Conservation (phyloP, 2,113 vertebrate genomes). For the Siphamia tubifer region DNA sequence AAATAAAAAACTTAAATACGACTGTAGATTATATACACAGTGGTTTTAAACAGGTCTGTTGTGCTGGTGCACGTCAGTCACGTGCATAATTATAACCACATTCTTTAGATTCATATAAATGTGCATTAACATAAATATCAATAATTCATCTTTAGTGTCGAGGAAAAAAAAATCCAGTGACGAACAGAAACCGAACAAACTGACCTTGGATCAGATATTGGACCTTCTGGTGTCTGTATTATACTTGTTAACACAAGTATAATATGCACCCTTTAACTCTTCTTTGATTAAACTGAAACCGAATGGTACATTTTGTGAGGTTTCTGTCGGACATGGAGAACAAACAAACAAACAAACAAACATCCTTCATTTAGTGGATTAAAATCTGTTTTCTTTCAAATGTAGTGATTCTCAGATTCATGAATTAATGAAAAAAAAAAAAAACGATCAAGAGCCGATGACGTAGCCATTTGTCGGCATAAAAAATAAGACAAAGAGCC, state of each 20-base stretch:
- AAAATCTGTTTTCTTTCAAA: background rate
- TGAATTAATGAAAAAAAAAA: background rate
- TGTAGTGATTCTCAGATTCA: background rate
- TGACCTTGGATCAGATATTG: too few relatives aligned
- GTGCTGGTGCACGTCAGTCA: conserved; percentile 47
- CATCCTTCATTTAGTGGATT: background rate
- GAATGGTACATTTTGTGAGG: background rate
- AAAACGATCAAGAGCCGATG: background rate
- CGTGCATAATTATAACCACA: conserved; percentile 41
- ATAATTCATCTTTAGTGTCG: conserved; percentile 9
- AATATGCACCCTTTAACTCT: too few relatives aligned
- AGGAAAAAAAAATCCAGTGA: conserved; percentile 2
- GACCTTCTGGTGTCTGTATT: too few relatives aligned
- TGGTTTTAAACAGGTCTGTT: conserved; percentile 38
- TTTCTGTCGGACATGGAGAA: background rate
- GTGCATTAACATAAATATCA: conserved; percentile 63
- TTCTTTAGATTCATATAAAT: background rate
- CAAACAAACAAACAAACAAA: background rate
- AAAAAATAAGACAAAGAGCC: too few relatives aligned
- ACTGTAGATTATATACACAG: conserved; percentile 48
- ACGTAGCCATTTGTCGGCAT: too few relatives aligned
- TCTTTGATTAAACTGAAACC: background rate
- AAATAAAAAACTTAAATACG: conserved; percentile 56
- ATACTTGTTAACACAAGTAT: too few relatives aligned
- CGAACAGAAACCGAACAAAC: background rate